Conservation (phyloP, 2,888 invertebrate species). For the Hetaerina titia region DNA sequence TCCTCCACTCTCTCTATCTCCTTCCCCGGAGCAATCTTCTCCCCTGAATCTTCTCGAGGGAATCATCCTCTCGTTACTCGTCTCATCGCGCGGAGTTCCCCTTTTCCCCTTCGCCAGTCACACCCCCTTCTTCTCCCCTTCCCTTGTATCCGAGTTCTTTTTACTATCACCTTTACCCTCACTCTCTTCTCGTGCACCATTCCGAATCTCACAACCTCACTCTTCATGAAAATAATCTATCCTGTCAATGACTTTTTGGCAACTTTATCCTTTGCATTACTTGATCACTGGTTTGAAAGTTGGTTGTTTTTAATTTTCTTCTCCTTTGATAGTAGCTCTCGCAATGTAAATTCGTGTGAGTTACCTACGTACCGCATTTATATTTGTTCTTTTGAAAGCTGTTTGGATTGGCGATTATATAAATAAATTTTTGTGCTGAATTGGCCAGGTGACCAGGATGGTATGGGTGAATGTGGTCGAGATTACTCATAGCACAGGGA, state of each 20-base stretch:
- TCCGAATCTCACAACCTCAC: neutral
- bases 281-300: neutral
- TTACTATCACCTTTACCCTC: neutral
- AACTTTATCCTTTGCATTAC: neutral
- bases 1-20: neutral
- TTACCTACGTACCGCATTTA: too few relatives aligned
- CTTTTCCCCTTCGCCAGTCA: neutral
- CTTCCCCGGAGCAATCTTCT: neutral
- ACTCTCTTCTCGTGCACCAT: neutral
- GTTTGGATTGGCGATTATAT: too few relatives aligned
- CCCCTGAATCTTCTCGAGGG: neutral
- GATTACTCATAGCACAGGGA: too few relatives aligned
- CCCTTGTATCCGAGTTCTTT: too few relatives aligned
- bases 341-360: too few relatives aligned
- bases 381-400: too few relatives aligned
- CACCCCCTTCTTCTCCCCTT: neutral
- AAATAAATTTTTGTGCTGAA: too few relatives aligned
- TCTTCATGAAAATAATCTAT: neutral
- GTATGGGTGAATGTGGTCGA: too few relatives aligned
- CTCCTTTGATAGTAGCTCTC: neutral
- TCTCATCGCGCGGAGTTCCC: neutral
- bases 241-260: neutral
- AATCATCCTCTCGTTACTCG: neutral
- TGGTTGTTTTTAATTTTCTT: neutral
- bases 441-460: too few relatives aligned